These are phyloP conservation scores for Brachyhypopomus occidentalis DNA, from an alignment of 2,113 vertebrate species.

Conservation along the genomic window DNA sequence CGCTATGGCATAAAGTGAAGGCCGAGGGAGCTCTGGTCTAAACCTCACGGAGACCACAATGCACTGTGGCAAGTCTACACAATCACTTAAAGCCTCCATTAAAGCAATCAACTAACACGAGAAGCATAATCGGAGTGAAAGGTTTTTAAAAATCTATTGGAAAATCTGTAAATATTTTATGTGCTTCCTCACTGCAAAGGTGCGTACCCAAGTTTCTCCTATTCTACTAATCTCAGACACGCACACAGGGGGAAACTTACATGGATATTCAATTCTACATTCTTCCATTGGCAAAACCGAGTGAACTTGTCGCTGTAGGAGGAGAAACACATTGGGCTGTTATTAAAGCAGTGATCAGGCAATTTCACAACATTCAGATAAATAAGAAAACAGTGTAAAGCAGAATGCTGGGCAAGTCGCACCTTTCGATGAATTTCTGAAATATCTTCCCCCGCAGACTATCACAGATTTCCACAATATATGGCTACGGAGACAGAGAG, in stretches of 20 bases:
- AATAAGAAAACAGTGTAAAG: not conserved
- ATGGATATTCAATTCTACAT: constrained; percentile 97
- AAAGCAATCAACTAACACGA: not conserved
- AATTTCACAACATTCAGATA: constrained; percentile 23
- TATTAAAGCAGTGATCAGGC: constrained; percentile 6
- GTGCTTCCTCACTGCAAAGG: not conserved
- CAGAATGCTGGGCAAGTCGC: constrained; percentile 43
- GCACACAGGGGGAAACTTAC: constrained; percentile 76
- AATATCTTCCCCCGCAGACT: constrained; percentile 95
- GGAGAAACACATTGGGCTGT: not conserved
- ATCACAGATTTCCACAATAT: constrained; percentile 97
- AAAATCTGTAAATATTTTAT: not conserved
- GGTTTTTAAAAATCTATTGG: not conserved
- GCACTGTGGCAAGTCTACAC: not conserved
- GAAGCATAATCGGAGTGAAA: not conserved
- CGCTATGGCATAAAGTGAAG: not conserved
- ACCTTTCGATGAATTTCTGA: constrained; percentile 97
- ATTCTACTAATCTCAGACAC: not conserved
- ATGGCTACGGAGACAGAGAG: constrained; percentile 67
- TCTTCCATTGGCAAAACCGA: constrained; percentile 99
- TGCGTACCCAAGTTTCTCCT: too few relatives aligned
- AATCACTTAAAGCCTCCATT: not conserved
- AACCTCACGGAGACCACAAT: not conserved
- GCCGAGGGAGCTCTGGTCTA: not conserved
- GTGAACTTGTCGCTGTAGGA: constrained; percentile 92